Base-by-base conservation (phyloP, 2,113 vertebrate species). In the Gadus chalcogrammus region DNA sequence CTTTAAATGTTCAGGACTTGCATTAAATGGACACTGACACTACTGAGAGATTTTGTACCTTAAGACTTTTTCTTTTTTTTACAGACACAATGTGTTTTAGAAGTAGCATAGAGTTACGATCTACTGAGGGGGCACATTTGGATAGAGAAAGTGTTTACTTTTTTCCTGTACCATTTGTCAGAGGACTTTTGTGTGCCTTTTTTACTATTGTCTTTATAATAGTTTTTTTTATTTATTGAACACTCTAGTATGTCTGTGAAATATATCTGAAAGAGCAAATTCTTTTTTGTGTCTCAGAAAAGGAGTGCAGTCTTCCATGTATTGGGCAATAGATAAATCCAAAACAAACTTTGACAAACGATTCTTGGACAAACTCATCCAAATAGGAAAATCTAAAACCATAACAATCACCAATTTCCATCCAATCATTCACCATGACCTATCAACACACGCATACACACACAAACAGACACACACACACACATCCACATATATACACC, bases 101-200 rank as follows among this genome's bases (percentile, higher is more conserved):
- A 92, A 86, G 90, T 92, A 91, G 90, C 87, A 91, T 90, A 87
- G 79, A 85, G 67, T 82, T 58, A 92, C 90, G 84, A 92, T 92
- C 91, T 95, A 95, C 93, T 93, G 92, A 95, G 88, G 83, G 87
- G 90, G 92, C 88, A 90, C 90, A 89, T 94, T 93, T 94, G 92
- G 94, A 89, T 87, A 90, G 92, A 86, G 88, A 93, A 92, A 88
- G 91, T 92, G 93, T 95, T 95, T 94, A 93, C 93, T 92, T 92
- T 85, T 93, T 94, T 88, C 85, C 91, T 91, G 91, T 93, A 91
- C 89, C 93, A 90, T 90, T 94, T 94, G 96, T 98, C 94, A 93
- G 94, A 95, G 92, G 93, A 97, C 95, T 95, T 89, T 88, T 93
- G 94, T 98, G 97, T 99, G 96, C 97, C 97, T 98, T 99, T 96